Evolutionary conservation across 2,888 invertebrate species (phyloP), one percentile per base, ranked within the genome.

Genomic region (Aleiodes testaceus): DNA sequence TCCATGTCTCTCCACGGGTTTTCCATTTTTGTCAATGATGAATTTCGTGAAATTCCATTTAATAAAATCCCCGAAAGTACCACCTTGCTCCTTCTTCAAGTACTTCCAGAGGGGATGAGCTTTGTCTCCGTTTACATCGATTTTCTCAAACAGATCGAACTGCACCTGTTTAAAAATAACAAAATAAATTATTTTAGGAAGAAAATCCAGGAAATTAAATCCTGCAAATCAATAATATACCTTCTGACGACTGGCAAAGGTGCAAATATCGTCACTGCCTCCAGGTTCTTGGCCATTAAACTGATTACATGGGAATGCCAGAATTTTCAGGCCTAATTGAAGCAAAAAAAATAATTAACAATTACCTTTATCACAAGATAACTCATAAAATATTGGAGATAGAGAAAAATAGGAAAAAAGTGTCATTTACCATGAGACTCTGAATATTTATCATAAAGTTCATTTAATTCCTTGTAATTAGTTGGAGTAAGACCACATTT

Each of bases 21-120:
- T 88, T 3, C 95, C 95, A 42, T 93, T 87, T 79, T 92, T 92
- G 88, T 94, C 90, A 16, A 95, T 88, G 72, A 95, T 90, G 88
- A 96, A 95, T 85, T 96, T 95, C 45, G 94, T 92, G 87, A 95
- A 95, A 87, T 95, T 95, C 95, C 95, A 95, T 87, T 95, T 95
- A 84, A 95, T 92, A 81, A 92, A 92, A 80, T 89, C 92, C 36
- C 90, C 91, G 6, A 91, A 79, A 6, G 88, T 88, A 14, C 91
- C 90, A 30, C 91, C 91, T 78, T 89, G 85, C 75, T 89, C 89
- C 73, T 88, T 85, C 88, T 93, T 93, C 84, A 93, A 86, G 81
- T 91, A 93, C 75, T 91, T 92, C 91, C 91, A 93, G 63, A 93
- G 79, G 0, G 93, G 92, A 88, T 91, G 90, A 1, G 92, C 90